phyloP scores from a whole-genome alignment of 1,140 invertebrate species.

The Polypedilum vanderplanki region DNA sequence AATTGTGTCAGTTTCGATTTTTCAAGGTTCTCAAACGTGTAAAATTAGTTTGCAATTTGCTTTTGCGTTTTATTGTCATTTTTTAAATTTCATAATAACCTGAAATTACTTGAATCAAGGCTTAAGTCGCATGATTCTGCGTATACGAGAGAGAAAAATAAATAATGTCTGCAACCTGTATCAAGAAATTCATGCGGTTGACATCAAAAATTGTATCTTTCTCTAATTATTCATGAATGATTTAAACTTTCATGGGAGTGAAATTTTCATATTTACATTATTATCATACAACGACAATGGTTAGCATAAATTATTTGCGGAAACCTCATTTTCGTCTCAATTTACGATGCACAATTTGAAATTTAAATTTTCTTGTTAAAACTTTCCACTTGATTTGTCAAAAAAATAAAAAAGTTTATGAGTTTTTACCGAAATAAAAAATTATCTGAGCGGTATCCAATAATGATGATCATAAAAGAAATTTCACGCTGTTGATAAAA shows the following conservation, averaged over 20 bases:
- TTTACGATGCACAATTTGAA: constrained; percentile 20
- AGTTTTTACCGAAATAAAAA: not conserved
- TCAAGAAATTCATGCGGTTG: not conserved
- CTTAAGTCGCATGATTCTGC: not conserved
- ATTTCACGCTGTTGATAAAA: not conserved
- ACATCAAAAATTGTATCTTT: not conserved
- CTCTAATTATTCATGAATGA: constrained; percentile 1
- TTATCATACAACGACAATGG: not conserved
- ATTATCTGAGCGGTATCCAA: not conserved
- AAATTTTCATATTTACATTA: constrained; percentile 14
- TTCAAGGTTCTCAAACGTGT: not conserved
- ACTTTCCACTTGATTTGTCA: constrained; percentile 5
- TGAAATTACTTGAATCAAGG: not conserved
- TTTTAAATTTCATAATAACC: constrained; percentile 19
- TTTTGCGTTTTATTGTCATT: too few relatives aligned
- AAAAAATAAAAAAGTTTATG: not conserved
- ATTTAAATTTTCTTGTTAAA: constrained; percentile 19
- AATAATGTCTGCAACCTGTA: not conserved
- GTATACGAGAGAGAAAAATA: not conserved
- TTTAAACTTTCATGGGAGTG: not conserved
- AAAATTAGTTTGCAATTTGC: not conserved
- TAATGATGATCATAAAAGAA: not conserved
- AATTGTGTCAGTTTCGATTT: not conserved
- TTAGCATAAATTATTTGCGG: constrained; percentile 12
- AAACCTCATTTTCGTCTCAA: not conserved